Percentiles rank a stretch among this genome's conserved stretches.
These are phyloP conservation scores for Arctopsyche grandis DNA, from an alignment of 1,140 invertebrate genomes.

Conservation along the genomic window DNA sequence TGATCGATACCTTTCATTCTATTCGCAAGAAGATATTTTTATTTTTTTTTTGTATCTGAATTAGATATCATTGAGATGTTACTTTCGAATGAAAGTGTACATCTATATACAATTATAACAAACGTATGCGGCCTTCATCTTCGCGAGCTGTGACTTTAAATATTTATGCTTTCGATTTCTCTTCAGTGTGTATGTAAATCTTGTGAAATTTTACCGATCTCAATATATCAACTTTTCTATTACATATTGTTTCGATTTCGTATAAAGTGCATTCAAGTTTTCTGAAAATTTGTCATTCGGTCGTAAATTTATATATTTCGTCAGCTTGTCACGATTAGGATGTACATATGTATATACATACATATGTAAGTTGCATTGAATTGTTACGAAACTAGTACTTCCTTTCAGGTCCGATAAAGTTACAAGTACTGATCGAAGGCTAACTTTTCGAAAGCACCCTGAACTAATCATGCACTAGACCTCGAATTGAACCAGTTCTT, in stretches of 20 bases:
- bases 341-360: neutral
- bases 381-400: neutral
- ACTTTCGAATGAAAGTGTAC: neutral
- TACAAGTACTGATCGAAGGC: neutral
- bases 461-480: neutral
- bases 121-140: slow-evolving; percentile 3
- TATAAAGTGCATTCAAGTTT: no score
- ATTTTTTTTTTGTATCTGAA: no score
- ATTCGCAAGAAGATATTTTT: no score
- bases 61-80: no score
- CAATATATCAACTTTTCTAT: no score
- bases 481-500: slow-evolving; percentile 10
- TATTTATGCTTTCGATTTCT: slow-evolving; percentile 19
- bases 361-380: neutral
- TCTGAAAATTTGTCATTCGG: no score
- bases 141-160: slow-evolving; percentile 14
- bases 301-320: no score
- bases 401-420: neutral
- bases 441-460: slow-evolving; percentile 2
- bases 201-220: no score
- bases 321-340: no score
- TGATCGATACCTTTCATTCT: no score
- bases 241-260: no score
- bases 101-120: neutral
- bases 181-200: neutral